Evolutionary conservation across 1,140 invertebrate species (phyloP).

Genomic region (Coenobita brevimanus): DNA sequence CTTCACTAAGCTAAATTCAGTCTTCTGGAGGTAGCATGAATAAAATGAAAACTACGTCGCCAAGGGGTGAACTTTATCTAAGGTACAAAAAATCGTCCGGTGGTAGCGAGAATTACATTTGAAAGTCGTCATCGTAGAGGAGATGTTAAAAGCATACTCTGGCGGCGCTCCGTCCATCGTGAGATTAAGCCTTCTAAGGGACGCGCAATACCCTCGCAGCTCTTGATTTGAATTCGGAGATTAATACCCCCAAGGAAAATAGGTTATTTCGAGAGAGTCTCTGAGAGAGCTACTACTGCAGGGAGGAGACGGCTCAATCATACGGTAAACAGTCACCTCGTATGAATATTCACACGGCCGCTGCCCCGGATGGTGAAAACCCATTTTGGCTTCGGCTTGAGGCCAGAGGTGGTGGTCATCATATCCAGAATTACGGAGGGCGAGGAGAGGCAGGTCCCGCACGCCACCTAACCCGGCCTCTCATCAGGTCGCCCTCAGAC

Average conservation of each 20-base stretch:
- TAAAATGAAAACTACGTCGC: too few relatives aligned
- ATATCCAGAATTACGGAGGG: constrained; percentile 48
- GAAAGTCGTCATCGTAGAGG: too few relatives aligned
- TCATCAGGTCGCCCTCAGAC: constrained; percentile 15
- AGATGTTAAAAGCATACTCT: neutral
- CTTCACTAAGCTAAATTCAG: too few relatives aligned
- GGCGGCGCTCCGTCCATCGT: neutral
- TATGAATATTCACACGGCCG: constrained; percentile 48
- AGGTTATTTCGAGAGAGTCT: constrained; percentile 59
- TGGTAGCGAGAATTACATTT: too few relatives aligned
- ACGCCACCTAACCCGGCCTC: constrained; percentile 25
- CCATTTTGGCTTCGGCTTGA: constrained; percentile 44
- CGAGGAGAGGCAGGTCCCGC: neutral
- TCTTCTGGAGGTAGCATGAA: too few relatives aligned
- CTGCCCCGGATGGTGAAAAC: constrained; percentile 45
- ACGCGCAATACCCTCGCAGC: neutral
- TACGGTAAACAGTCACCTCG: constrained; percentile 60
- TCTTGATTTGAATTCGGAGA: constrained; percentile 52
- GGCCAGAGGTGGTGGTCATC: constrained; percentile 48
- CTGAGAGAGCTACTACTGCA: constrained; percentile 31
- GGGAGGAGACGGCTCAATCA: constrained; percentile 49
- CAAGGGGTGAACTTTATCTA: too few relatives aligned
- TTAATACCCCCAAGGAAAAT: constrained; percentile 55
- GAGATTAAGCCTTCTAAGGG: constrained; percentile 44
- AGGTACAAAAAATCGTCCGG: too few relatives aligned